Base-by-base conservation (phyloP, 1,140 invertebrate species). In the Brachionus angularis region DNA sequence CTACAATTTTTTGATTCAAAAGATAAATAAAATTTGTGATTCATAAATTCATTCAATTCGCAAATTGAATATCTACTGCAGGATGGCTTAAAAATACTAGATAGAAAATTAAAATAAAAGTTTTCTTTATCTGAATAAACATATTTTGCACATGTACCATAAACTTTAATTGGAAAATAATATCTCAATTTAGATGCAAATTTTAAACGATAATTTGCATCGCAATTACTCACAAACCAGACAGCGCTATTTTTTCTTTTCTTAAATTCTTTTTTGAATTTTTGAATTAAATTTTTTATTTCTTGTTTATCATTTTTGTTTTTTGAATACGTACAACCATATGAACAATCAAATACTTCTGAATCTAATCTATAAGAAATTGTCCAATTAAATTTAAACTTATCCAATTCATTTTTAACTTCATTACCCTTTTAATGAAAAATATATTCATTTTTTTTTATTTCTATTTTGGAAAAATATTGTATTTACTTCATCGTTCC, bases 1-100 rank as follows among this genome's bases (percentile, higher is more conserved):
- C 27, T 50, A 42, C 67, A 70, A 42, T 49, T 52, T 70, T 50
- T 49, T 7, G 67, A 70, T 44, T 70, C 67, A 44, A 70, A 70
- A n/a, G 67, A 23, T 16, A 70, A 31, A 52, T 70, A 70, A 25
- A 70, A 70, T 53, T 70, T 70, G n/a, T 23, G 33, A 16, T 27
- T 52, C 5, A 4, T 23, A n/a, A 70, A 31, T n/a, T 50, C 8
- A 18, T 52, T 33, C 2, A 39, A 27, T 42, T 70, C 67, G 44
- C 67, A 70, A 2, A 8, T n/a, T n/a, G 67, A 70, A 23, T 70
- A 8, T 36, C 25, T 10, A 29, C 5, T 16, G 16, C 67, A 70
- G 16, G 10, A n/a, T 14, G 7, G 21, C 23, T 12, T 23, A 52
- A 14, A 21, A 39, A 12, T 23, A 23, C 10, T 58, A 23, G 25